These are phyloP conservation scores for Trimorus sp. DNA, from an alignment of 2,888 invertebrate species.

Conservation along the genomic window DNA sequence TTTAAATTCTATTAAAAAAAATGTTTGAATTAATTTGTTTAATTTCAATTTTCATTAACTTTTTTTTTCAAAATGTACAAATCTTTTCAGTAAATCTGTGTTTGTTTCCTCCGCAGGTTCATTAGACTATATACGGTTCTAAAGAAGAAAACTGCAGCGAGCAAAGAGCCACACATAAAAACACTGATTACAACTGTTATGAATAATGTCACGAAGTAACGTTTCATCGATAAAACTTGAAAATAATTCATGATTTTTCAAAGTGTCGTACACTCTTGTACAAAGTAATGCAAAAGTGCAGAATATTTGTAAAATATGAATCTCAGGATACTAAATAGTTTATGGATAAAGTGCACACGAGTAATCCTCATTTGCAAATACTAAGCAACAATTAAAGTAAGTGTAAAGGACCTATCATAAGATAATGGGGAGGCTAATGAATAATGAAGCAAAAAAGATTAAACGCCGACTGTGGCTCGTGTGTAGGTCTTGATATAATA, in stretches of 20 bases:
- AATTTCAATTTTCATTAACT: no score
- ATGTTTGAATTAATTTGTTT: no score
- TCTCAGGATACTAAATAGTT: conserved; percentile 13
- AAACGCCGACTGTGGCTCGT: conserved; percentile 17
- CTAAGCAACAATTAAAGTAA: conserved; percentile 26
- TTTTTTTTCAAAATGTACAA: no score
- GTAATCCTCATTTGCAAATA: conserved; percentile 13
- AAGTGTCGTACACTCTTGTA: neutral
- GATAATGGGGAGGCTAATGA: conserved; percentile 39
- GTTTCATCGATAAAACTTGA: no score
- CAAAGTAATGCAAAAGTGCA: conserved; percentile 6
- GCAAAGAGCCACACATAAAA: no score
- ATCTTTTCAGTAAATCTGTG: no score
- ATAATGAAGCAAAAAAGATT: conserved; percentile 37
- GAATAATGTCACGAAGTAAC: no score
- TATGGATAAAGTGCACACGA: conserved; percentile 2
- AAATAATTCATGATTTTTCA: neutral
- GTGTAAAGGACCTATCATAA: conserved; percentile 39
- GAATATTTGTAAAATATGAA: conserved; percentile 13
- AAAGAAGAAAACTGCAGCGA: no score
- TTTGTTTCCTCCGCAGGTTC: no score
- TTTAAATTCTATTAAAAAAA: no score
- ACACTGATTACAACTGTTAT: no score
- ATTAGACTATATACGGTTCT: no score
- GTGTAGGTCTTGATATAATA: conserved; percentile 34